phyloP scores from a whole-genome alignment of 92 coral and sea anemone genomes.

The Bergia sp. region DNA sequence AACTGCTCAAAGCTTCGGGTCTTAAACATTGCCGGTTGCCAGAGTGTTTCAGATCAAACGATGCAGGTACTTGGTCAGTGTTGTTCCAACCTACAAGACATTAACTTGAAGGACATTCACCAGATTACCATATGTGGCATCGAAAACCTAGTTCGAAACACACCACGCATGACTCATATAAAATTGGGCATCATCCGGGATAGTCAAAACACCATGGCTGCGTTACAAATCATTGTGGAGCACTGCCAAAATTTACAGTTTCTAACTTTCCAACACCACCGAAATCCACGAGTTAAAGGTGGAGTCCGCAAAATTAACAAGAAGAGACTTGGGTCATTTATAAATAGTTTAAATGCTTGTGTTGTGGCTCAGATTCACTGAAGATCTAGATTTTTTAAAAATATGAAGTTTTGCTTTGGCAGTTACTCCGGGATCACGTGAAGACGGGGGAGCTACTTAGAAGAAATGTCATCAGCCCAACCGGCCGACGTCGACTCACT shows the following conservation, averaged over 20 bases:
- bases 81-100: conserved; percentile 61
- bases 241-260: conserved; percentile 67
- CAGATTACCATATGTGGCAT: conserved; percentile 80
- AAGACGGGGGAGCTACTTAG: no score
- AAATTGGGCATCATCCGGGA: conserved; percentile 78
- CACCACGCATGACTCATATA: conserved; percentile 69
- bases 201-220: conserved; percentile 64
- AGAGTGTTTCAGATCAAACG: conserved; percentile 69
- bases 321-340: conserved; percentile 71
- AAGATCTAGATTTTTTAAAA: neutral
- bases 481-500: no score
- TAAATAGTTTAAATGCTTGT: conserved; percentile 66
- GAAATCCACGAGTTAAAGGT: conserved; percentile 56
- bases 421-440: neutral
- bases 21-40: conserved; percentile 78
- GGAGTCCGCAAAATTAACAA: conserved; percentile 74
- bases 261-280: conserved; percentile 78
- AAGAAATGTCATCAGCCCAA: no score
- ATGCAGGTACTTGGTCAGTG: conserved; percentile 65
- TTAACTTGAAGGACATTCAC: conserved; percentile 75
- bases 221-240: conserved; percentile 69
- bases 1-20: conserved; percentile 64
- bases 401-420: neutral
- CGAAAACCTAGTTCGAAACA: conserved; percentile 67
- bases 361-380: conserved; percentile 24